Percentiles rank a stretch among this genome's conserved stretches.
phyloP scores from a whole-genome alignment of 2,888 invertebrate genomes.

The Myopa tessellatipennis region DNA sequence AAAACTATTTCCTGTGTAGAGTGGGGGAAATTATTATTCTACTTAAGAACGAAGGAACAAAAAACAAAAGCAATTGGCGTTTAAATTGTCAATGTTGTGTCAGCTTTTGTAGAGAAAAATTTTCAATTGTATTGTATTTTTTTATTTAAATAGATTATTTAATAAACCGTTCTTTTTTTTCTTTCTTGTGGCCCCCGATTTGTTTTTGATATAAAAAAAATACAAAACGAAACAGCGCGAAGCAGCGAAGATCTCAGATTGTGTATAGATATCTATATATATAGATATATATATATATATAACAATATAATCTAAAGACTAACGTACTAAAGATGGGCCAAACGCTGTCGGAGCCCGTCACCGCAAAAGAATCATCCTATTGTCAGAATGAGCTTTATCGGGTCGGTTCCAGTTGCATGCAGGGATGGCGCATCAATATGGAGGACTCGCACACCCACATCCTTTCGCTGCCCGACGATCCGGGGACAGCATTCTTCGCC shows the following conservation, averaged over 20 bases:
- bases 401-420: constrained; percentile 98
- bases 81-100: too few species aligned
- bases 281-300: not conserved
- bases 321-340: constrained; percentile 82
- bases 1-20: too few species aligned
- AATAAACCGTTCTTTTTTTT: not conserved
- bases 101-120: too few species aligned
- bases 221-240: constrained; percentile 8
- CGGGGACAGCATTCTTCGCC: constrained; percentile 92
- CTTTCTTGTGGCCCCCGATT: not conserved
- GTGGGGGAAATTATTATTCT: too few species aligned
- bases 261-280: not conserved
- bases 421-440: constrained; percentile 99
- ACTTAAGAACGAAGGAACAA: too few species aligned
- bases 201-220: not conserved
- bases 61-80: too few species aligned
- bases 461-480: constrained; percentile 91
- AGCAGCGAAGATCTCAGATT: not conserved
- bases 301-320: constrained; percentile 17
- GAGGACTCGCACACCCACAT: constrained; percentile 99
- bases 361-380: constrained; percentile 85
- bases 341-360: constrained; percentile 96
- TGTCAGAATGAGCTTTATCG: constrained; percentile 78
- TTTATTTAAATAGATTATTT: not conserved
- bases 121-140: not conserved